Conservation (phyloP, 35 echinoderm and acorn worm genomes). For the Amphiura filiformis region DNA sequence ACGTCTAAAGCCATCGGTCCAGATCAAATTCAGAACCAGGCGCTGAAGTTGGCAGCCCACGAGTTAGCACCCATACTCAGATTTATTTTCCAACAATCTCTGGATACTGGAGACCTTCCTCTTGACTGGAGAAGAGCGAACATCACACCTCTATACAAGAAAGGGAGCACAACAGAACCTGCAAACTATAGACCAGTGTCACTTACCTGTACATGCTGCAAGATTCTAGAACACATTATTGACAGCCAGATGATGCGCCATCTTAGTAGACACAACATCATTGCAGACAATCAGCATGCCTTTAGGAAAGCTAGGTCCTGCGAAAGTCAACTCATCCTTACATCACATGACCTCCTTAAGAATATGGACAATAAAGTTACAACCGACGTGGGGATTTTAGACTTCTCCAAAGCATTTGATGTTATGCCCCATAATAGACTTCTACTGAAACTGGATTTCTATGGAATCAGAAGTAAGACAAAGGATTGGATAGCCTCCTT, state of each 20-base stretch:
- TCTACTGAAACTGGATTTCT: slow-evolving; percentile 28
- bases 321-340: slow-evolving; percentile 30
- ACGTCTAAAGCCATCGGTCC: slow-evolving; percentile 16
- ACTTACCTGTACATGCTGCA: slow-evolving; percentile 30
- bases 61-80: slow-evolving; percentile 17
- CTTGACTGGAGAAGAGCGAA: slow-evolving; percentile 27
- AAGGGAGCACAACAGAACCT: slow-evolving; percentile 23
- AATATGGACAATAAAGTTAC: background rate
- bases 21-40: slow-evolving; percentile 11
- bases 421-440: slow-evolving; percentile 8
- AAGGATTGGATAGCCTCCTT: background rate
- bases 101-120: slow-evolving; percentile 30
- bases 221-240: slow-evolving; percentile 37
- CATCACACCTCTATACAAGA: slow-evolving; percentile 39
- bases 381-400: slow-evolving; percentile 16
- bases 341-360: slow-evolving; percentile 18
- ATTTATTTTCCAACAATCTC: slow-evolving; percentile 35
- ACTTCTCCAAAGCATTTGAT: slow-evolving; percentile 17
- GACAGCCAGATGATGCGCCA: slow-evolving; percentile 15
- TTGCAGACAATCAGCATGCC: slow-evolving; percentile 25
- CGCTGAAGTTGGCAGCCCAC: slow-evolving; percentile 23
- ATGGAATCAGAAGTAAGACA: slow-evolving; percentile 5
- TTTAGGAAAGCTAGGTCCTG: slow-evolving; percentile 23
- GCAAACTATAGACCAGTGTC: slow-evolving; percentile 50
- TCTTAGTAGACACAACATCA: slow-evolving; percentile 4